These are phyloP conservation scores for Lophotriccus pileatus DNA, from an alignment of 2,797 vertebrate genomes.

Conservation along the genomic window DNA sequence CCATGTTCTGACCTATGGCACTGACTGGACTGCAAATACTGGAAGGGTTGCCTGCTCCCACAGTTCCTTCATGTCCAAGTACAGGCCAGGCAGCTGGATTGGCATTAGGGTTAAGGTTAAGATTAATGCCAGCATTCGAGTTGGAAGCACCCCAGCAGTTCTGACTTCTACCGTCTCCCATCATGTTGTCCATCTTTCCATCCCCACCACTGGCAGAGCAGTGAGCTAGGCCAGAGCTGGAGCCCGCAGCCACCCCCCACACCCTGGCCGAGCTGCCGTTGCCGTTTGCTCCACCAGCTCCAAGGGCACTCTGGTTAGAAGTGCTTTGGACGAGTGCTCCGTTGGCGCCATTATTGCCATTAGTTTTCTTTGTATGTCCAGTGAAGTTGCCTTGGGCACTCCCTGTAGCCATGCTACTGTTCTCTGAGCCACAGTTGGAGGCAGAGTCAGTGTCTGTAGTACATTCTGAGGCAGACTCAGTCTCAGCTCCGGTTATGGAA, in stretches of 20 bases:
- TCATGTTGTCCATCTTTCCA: conserved; percentile 87
- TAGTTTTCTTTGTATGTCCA: conserved; percentile 90
- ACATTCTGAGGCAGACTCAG: conserved; percentile 89
- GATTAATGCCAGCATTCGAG: conserved; percentile 82
- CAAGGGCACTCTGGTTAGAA: conserved; percentile 80
- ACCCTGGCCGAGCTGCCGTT: conserved; percentile 83
- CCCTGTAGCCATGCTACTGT: conserved; percentile 95
- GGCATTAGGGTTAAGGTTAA: conserved; percentile 88
- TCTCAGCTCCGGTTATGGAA: conserved; percentile 83
- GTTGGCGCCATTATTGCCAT: conserved; percentile 83
- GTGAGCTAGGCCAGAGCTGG: conserved; percentile 81
- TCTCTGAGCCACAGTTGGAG: conserved; percentile 83
- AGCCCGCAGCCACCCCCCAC: conserved; percentile 84
- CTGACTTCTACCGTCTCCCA: conserved; percentile 87
- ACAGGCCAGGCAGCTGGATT: conserved; percentile 90
- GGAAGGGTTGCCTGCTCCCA: conserved; percentile 80
- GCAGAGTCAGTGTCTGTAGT: conserved; percentile 86
- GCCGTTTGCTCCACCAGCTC: conserved; percentile 73
- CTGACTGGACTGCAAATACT: conserved; percentile 84
- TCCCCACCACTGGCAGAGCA: conserved; percentile 79
- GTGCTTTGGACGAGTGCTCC: conserved; percentile 81
- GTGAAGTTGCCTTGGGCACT: conserved; percentile 86
- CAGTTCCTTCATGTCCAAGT: conserved; percentile 85
- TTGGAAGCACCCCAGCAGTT: conserved; percentile 87
- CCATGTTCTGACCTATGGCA: conserved; percentile 81